These are phyloP conservation scores for Neosalanx taihuensis DNA, from an alignment of 2,797 vertebrate genomes.

Conservation along the genomic window DNA sequence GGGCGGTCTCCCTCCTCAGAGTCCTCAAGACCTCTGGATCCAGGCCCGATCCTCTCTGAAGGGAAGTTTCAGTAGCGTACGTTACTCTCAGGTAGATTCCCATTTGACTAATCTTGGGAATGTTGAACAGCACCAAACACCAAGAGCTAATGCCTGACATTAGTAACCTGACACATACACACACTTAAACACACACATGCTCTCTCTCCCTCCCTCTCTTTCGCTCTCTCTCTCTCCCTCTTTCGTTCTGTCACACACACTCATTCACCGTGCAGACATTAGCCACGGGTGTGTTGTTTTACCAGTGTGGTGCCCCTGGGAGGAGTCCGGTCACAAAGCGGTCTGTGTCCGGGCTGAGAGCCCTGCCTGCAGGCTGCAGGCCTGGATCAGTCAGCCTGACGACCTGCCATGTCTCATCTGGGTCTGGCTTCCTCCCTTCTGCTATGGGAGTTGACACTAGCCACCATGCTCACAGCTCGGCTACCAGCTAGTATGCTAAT, in stretches of 20 bases:
- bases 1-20: background rate
- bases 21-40: background rate
- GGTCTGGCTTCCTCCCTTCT: background rate
- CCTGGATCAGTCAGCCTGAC: conserved; percentile 15
- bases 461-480: background rate
- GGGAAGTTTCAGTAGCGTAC: conserved; percentile 13
- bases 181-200: conserved; percentile 1
- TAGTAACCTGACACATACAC: conserved; percentile 12
- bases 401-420: conserved; percentile 17
- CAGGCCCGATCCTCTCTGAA: background rate
- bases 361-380: conserved; percentile 1
- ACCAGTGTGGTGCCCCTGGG: background rate
- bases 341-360: conserved; percentile 18
- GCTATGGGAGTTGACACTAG: conserved; percentile 8
- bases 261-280: background rate
- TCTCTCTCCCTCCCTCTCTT: background rate
- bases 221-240: background rate
- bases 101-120: conserved; percentile 31
- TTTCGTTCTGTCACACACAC: background rate
- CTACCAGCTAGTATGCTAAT: background rate
- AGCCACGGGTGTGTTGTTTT: conserved; percentile 25
- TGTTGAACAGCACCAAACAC: conserved; percentile 7
- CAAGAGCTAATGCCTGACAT: conserved; percentile 14
- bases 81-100: conserved; percentile 17
- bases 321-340: conserved; percentile 28